A percentile compares a stretch with the other conserved stretches of the same genome.
Evolutionary conservation across 2,797 vertebrate species (phyloP).

Genomic region (Micrastur ruficollis): DNA sequence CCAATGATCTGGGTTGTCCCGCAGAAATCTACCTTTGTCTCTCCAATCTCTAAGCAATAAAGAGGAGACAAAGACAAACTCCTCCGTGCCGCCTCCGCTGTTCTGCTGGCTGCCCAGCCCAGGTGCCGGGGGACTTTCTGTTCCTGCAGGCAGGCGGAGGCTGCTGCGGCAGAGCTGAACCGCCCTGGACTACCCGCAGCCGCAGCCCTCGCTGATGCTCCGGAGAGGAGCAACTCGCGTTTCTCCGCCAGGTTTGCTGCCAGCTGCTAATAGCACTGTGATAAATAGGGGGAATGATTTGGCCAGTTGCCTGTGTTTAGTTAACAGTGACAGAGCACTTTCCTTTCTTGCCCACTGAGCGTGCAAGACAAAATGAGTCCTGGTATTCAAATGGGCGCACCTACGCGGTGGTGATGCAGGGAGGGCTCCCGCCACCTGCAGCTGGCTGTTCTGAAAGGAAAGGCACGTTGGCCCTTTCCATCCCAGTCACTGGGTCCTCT

Average conservation of each 20-base stretch:
- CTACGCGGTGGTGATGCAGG: rapidly evolving
- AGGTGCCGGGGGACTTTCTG: not conserved
- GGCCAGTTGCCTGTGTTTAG: not conserved
- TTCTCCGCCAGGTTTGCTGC: not conserved
- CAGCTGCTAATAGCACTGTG: not conserved
- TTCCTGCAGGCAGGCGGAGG: not conserved
- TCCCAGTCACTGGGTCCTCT: not conserved
- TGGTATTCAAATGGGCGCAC: not conserved
- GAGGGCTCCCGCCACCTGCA: not conserved
- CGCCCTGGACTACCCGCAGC: not conserved
- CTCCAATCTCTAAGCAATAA: not conserved
- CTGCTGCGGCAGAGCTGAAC: not conserved
- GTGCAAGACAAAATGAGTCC: not conserved
- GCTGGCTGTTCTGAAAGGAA: not conserved
- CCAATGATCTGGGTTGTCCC: not conserved
- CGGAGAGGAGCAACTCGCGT: rapidly evolving
- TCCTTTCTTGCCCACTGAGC: not conserved
- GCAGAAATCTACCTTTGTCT: not conserved
- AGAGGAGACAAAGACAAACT: not conserved
- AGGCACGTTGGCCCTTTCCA: rapidly evolving
- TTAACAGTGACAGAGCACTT: not conserved
- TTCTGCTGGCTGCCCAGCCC: not conserved
- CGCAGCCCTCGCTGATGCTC: not conserved
- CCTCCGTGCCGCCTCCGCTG: rapidly evolving
- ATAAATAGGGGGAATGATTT: not conserved